Percentiles rank a stretch among this genome's conserved stretches.
Conservation (phyloP, 2,113 vertebrate genomes). For the Muscicapa adusta region DNA sequence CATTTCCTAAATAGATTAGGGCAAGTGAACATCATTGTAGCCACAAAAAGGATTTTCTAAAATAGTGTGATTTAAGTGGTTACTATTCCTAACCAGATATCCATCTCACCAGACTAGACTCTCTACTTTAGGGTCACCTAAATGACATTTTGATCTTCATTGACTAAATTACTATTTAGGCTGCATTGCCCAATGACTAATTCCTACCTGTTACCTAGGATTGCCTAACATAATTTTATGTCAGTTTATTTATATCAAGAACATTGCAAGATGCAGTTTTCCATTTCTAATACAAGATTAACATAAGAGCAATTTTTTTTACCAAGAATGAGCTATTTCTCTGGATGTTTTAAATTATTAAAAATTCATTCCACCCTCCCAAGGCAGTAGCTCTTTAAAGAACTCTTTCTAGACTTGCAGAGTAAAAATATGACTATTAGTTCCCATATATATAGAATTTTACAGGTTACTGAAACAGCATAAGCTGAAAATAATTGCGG, state of each 20-base stretch:
- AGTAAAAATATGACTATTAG: neutral
- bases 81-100: neutral
- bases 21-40: neutral
- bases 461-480: slow-evolving; percentile 1
- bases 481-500: neutral
- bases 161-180: neutral
- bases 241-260: neutral
- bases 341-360: neutral
- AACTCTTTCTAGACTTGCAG: neutral
- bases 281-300: neutral
- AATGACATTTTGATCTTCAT: neutral
- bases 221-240: neutral
- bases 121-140: neutral
- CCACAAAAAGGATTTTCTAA: neutral
- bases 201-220: neutral
- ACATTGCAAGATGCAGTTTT: neutral
- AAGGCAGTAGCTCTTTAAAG: neutral
- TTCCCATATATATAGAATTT: neutral
- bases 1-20: neutral
- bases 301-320: neutral
- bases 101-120: neutral
- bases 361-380: neutral
- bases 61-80: neutral
- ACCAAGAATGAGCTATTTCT: neutral
- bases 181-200: neutral